Evolutionary conservation across 2,797 vertebrate genomes (phyloP).

Genomic region (Trematomus bernacchii): DNA sequence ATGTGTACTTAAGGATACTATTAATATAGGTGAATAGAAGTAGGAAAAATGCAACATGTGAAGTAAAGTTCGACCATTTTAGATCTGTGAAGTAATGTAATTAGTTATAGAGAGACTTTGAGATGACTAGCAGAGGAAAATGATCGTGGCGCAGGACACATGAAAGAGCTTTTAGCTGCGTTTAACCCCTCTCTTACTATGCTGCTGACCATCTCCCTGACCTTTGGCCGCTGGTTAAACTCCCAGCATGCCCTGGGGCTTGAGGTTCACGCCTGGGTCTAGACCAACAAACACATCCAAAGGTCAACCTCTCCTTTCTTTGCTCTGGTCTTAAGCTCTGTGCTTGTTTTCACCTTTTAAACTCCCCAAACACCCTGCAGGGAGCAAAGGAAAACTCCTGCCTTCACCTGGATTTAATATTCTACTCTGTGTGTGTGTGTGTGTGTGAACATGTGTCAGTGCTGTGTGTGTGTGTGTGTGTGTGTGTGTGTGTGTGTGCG

Average conservation of each 20-base stretch:
- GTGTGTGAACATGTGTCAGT: constrained; percentile 20
- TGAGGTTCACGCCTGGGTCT: constrained; percentile 63
- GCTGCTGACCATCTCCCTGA: constrained; percentile 52
- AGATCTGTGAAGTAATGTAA: not conserved
- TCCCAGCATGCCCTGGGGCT: constrained; percentile 70
- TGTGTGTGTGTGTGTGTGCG: constrained; percentile 18
- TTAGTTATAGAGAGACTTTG: not conserved
- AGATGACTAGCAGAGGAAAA: constrained; percentile 1
- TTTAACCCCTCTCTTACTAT: constrained; percentile 45
- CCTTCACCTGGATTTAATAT: constrained; percentile 59
- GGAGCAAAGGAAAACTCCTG: constrained; percentile 24
- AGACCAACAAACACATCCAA: constrained; percentile 72
- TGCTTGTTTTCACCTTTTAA: constrained; percentile 48
- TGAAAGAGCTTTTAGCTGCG: constrained; percentile 36
- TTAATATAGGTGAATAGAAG: too few relatives aligned
- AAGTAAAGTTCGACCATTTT: not conserved
- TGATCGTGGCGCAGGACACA: not conserved
- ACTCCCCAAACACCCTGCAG: constrained; percentile 43
- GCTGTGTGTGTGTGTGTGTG: constrained; percentile 34
- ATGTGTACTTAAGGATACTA: not conserved
- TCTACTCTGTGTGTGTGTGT: constrained; percentile 39
- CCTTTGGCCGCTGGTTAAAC: constrained; percentile 71
- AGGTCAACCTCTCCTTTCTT: constrained; percentile 63
- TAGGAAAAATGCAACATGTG: too few relatives aligned
- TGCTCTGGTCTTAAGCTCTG: constrained; percentile 41